Conservation (phyloP, 2,888 invertebrate species). For the Eupeodes luniger region DNA sequence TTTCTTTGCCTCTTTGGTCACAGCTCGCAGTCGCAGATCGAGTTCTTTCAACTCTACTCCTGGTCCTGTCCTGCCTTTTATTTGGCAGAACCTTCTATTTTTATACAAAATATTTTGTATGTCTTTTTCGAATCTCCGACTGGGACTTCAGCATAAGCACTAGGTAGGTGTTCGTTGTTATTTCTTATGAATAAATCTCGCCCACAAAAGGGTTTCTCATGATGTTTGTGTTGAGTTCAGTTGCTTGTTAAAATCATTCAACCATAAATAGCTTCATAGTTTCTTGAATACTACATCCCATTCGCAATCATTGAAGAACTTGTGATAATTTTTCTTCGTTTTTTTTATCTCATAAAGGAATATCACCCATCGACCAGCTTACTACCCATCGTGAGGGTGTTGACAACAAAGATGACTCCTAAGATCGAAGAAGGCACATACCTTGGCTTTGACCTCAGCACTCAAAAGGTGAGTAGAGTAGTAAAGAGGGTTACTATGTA, state of each 20-base stretch:
- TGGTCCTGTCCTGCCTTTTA: neutral
- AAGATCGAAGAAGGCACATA: conserved; percentile 85
- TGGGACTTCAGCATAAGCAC: neutral
- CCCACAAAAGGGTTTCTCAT: neutral
- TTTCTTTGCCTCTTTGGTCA: neutral
- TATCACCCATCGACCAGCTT: neutral
- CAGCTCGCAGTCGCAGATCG: conserved; percentile 35
- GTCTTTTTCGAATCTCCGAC: neutral
- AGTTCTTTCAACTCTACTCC: conserved; percentile 59
- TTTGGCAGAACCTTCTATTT: neutral
- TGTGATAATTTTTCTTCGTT: neutral
- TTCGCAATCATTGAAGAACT: neutral
- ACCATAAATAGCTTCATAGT: conserved; percentile 23
- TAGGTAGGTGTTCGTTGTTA: neutral
- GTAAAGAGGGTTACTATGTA: neutral
- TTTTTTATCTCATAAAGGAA: neutral
- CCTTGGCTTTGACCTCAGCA: conserved; percentile 94
- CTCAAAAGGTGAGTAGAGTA: conserved; percentile 88
- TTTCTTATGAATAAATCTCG: neutral
- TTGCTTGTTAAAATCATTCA: conserved; percentile 6
- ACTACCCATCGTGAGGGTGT: neutral
- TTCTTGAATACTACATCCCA: neutral
- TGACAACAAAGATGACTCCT: conserved; percentile 59
- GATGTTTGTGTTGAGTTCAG: neutral
- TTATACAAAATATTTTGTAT: neutral